Evolutionary conservation across 2,797 vertebrate genomes (phyloP), one percentile per base, ranked within the genome.

Genomic region (Coccyzus lansbergi): DNA sequence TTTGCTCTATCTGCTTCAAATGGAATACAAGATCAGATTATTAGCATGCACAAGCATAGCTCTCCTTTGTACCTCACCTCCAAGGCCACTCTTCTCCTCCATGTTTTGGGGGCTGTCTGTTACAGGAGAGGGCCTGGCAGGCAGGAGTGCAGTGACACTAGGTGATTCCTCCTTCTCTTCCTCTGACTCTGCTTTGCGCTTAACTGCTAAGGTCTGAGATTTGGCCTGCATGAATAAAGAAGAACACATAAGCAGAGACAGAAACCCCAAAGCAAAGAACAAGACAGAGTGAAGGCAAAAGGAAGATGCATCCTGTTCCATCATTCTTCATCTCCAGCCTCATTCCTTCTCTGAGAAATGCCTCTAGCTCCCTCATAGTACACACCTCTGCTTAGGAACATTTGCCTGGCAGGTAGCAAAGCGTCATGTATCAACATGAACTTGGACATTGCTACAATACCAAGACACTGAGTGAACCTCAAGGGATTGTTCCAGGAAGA

Each of bases 121-220:
- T 28, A 95, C 74, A 5, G 98, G 97, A 75, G 98, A 98, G 2
- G 95, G 95, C 86, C 97, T 98, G 40, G 96, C 69, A 46, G 97
- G 96, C 82, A 98, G 83, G 9, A 97, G 13, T n/a, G 97, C n/a
- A 12, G 95, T 78, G 83, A 97, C 60, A 16, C 51, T 42, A 29
- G 88, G 55, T 0, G 94, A 87, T 3, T 97, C 96, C 2, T 98
- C 98, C 96, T 97, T 98, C 51, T 98, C 96, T 67, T 98, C 98
- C 92, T 99, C 99, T 10, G 98, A 98, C 89, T 99, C 99, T 17
- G 99, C 99, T 96, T 99, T 99, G 83, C 99, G 98, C 95, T 99
- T 99, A 77, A 99, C 95, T 7, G 98, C 98, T 86, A 98, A 85
- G 5, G 97, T 96, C 90, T 98, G 98, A 56, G 97, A 98, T 94